phyloP scores from a whole-genome alignment of 2,888 invertebrate species.

The Stenchaetothrips biformis region DNA sequence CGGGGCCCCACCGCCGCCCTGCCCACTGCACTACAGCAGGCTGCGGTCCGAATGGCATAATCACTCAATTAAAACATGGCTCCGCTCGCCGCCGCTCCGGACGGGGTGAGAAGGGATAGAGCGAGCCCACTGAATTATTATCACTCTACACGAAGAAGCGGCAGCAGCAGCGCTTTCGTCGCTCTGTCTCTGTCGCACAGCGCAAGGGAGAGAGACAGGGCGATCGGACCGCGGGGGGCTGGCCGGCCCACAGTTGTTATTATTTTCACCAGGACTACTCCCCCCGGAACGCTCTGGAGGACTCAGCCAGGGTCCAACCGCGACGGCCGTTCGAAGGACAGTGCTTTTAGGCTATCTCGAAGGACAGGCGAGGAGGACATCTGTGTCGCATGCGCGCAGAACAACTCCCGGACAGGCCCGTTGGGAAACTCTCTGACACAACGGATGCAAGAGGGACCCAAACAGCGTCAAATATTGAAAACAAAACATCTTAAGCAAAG shows the following conservation, averaged over 20 bases:
- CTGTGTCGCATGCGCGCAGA: no score
- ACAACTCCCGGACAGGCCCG: no score
- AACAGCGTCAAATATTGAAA: no score
- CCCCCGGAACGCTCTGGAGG: no score
- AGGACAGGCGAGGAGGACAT: no score
- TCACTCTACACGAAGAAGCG: background rate
- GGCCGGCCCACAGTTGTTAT: background rate
- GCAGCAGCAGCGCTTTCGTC: background rate
- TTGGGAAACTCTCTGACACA: no score
- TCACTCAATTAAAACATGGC: constrained; percentile 18
- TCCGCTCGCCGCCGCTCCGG: background rate
- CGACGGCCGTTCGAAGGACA: no score
- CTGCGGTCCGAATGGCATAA: constrained; percentile 5
- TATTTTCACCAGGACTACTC: background rate
- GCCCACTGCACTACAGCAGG: background rate
- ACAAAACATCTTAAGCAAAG: no score
- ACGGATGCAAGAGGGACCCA: no score
- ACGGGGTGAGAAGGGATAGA: background rate
- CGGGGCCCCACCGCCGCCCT: background rate
- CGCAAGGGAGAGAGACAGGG: background rate
- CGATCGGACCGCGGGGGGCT: background rate
- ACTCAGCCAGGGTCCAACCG: no score
- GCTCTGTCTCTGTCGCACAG: background rate
- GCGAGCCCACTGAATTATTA: background rate
- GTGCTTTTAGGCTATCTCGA: no score